Percentiles rank a stretch among this genome's conserved stretches.
Conservation (phyloP, 92 coral and sea anemone species). For the Paragorgia papillata region DNA sequence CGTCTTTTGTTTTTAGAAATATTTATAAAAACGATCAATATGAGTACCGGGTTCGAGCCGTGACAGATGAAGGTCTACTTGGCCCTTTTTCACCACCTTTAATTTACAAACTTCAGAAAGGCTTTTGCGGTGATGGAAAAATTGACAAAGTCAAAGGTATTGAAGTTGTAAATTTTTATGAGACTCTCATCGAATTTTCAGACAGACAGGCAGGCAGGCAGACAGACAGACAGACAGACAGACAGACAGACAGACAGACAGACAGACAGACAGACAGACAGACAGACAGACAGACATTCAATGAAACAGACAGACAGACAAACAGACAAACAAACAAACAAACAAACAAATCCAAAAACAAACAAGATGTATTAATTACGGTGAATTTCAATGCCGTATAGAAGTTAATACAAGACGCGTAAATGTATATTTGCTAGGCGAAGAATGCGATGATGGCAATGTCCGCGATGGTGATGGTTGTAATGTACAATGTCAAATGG, state of each 20-base stretch:
- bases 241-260: no score
- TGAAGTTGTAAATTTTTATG: neutral
- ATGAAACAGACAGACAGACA: no score
- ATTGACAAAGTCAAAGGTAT: conserved; percentile 67
- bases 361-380: no score
- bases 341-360: no score
- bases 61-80: conserved; percentile 66
- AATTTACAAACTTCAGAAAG: conserved; percentile 77
- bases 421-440: conserved; percentile 52
- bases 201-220: no score
- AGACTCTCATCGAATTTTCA: no score
- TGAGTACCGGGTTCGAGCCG: conserved; percentile 81
- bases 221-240: no score
- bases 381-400: no score
- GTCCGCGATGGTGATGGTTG: conserved; percentile 97
- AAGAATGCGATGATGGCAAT: conserved; percentile 96
- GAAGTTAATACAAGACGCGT: no score
- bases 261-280: no score
- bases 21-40: conserved; percentile 58
- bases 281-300: no score
- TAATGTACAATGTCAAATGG: conserved; percentile 92
- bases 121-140: conserved; percentile 96
- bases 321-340: no score
- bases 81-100: conserved; percentile 85
- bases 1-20: conserved; percentile 40